phyloP scores from a whole-genome alignment of 2,113 vertebrate genomes.

The Sebastes schlegelii region DNA sequence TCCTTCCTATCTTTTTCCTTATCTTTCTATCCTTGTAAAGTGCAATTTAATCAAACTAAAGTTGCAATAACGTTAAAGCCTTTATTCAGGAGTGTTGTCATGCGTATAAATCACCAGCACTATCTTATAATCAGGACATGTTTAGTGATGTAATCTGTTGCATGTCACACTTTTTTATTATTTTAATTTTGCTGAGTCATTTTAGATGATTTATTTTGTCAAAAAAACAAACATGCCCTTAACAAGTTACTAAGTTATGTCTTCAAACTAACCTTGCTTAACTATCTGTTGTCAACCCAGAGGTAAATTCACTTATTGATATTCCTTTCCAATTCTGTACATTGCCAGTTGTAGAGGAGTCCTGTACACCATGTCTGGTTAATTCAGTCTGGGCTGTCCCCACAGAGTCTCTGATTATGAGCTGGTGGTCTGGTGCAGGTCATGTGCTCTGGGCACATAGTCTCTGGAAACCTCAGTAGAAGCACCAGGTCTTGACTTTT shows the following conservation, averaged over 20 bases:
- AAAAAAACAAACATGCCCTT: neutral
- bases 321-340: neutral
- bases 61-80: neutral
- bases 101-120: neutral
- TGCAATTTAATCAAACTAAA: neutral
- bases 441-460: constrained; percentile 53
- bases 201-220: neutral
- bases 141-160: neutral
- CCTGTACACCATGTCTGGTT: neutral
- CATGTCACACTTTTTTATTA: neutral
- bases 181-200: neutral
- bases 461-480: constrained; percentile 9
- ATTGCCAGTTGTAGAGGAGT: neutral
- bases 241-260: neutral
- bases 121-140: neutral
- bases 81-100: neutral
- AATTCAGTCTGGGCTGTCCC: constrained; percentile 14
- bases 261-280: neutral
- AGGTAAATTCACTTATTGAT: neutral
- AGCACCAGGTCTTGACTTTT: neutral
- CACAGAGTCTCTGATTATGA: constrained; percentile 46
- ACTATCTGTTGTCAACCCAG: neutral
- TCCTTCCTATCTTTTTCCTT: too few relatives aligned
- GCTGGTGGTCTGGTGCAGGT: constrained; percentile 58
- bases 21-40: neutral